phyloP scores from a whole-genome alignment of 2,797 vertebrate genomes.

The Gallinago solitaria region DNA sequence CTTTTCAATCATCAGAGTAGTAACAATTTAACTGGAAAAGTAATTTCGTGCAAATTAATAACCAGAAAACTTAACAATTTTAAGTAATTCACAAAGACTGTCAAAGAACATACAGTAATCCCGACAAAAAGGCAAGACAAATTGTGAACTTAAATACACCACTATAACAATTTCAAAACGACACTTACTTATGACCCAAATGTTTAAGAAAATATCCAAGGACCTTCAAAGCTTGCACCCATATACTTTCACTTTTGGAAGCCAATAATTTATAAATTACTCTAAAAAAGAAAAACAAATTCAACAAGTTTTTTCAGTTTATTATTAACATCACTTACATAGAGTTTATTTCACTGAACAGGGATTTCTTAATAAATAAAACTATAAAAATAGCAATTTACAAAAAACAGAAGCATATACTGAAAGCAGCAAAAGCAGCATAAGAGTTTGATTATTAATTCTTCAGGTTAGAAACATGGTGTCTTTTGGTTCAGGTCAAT shows the following conservation, averaged over 20 bases:
- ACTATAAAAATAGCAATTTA: not conserved
- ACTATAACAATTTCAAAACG: not conserved
- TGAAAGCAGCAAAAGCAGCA: not conserved
- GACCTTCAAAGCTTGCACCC: slow-evolving; percentile 96
- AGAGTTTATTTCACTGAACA: not conserved
- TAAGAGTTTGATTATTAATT: not conserved
- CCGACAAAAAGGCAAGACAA: not conserved
- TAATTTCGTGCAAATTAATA: not conserved
- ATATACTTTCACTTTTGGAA: slow-evolving; percentile 96
- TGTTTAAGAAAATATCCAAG: slow-evolving; percentile 97
- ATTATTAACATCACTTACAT: not conserved
- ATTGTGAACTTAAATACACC: not conserved
- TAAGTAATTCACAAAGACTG: not conserved
- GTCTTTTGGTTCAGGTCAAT: not conserved
- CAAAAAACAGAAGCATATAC: not conserved
- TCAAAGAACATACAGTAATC: not conserved
- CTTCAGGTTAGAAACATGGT: not conserved
- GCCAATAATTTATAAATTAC: slow-evolving; percentile 96
- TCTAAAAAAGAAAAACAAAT: slow-evolving; percentile 72
- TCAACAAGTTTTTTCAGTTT: not conserved
- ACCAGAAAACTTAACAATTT: not conserved
- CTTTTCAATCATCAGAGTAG: not conserved
- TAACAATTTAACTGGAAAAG: not conserved
- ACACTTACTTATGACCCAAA: slow-evolving; percentile 96
- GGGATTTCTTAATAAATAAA: not conserved